Conservation (phyloP, 1,140 invertebrate genomes). For the Pogonomyrmex californicus region DNA sequence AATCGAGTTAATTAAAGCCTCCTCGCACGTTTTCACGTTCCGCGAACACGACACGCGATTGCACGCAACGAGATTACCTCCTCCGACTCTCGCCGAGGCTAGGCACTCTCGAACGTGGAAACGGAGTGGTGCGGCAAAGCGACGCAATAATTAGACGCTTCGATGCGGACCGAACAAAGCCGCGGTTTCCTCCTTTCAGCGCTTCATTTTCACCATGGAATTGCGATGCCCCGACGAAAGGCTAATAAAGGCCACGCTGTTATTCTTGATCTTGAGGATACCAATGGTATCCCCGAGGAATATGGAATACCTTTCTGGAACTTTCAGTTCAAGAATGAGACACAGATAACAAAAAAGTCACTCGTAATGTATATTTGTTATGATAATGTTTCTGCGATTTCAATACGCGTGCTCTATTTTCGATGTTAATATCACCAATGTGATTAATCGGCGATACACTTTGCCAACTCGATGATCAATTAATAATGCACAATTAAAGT, state of each 20-base stretch:
- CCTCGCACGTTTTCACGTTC: constrained; percentile 78
- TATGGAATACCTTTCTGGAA: neutral
- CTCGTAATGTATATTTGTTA: neutral
- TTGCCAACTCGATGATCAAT: constrained; percentile 3
- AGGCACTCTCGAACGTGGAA: constrained; percentile 52
- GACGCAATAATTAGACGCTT: constrained; percentile 74
- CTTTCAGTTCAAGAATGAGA: neutral
- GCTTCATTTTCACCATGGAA: constrained; percentile 49
- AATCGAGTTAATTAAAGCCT: constrained; percentile 83
- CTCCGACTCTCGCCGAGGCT: constrained; percentile 24
- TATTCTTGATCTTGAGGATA: constrained; percentile 15
- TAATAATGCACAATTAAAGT: constrained; percentile 57
- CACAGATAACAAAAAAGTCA: neutral
- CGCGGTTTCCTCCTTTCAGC: constrained; percentile 54
- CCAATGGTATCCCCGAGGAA: neutral
- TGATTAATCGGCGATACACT: neutral
- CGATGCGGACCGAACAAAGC: constrained; percentile 62
- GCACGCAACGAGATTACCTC: constrained; percentile 75
- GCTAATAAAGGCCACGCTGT: constrained; percentile 22
- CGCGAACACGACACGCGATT: constrained; percentile 75
- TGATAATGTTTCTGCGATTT: neutral
- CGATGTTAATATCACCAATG: neutral
- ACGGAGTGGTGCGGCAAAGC: constrained; percentile 47
- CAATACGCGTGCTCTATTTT: neutral
- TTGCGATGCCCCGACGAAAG: constrained; percentile 39